Percentiles rank a stretch among this genome's conserved stretches.
These are phyloP conservation scores for Pyrocephalus nanus DNA, from an alignment of 2,797 vertebrate species.

Conservation along the genomic window DNA sequence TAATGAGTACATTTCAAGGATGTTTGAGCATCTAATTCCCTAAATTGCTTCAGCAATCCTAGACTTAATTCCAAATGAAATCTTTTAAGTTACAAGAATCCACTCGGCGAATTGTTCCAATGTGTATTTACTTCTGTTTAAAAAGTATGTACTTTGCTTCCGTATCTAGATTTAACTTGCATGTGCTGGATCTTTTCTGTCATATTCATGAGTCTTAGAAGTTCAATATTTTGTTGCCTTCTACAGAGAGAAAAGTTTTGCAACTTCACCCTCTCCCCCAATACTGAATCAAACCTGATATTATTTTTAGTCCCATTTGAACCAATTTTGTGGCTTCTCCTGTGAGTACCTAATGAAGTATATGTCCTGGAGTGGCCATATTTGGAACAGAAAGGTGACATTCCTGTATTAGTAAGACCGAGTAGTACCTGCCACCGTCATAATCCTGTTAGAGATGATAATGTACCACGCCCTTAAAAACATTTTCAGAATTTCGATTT, in stretches of 20 bases:
- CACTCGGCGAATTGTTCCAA: neutral
- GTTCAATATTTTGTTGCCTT: neutral
- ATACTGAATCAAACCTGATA: neutral
- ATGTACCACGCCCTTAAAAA: neutral
- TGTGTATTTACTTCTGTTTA: neutral
- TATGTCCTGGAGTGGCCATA: neutral
- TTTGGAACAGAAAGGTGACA: neutral
- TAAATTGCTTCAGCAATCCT: conserved; percentile 20
- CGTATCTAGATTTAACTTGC: neutral
- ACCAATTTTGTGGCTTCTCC: neutral
- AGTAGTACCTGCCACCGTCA: neutral
- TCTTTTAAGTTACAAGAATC: conserved; percentile 13
- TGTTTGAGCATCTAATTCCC: conserved; percentile 43
- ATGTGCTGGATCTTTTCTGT: neutral
- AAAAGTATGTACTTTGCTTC: neutral
- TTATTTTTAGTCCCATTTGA: neutral
- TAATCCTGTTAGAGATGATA: neutral
- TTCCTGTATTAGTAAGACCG: rapidly evolving
- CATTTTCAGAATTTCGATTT: neutral
- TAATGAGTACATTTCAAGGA: conserved; percentile 46
- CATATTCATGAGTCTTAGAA: neutral
- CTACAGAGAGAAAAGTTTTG: neutral
- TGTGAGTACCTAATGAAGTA: neutral
- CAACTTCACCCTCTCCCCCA: rapidly evolving
- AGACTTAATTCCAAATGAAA: conserved; percentile 10